phyloP scores from a whole-genome alignment of 2,113 vertebrate genomes.

The Lepus americanus region DNA sequence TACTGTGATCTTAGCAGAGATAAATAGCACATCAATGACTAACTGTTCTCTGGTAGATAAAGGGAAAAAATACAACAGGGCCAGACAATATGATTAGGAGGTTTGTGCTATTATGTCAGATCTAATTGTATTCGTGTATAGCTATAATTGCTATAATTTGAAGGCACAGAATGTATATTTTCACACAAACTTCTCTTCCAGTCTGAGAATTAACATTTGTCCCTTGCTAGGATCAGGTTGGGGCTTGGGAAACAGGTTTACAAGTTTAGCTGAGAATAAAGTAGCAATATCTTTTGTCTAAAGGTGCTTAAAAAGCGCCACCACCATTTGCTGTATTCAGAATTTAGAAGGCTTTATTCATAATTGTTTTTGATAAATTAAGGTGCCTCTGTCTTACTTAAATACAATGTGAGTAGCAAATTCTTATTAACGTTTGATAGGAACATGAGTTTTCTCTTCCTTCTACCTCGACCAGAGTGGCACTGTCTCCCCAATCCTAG shows the following conservation, averaged over 20 bases:
- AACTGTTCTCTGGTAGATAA: constrained; percentile 1
- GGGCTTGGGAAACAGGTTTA: neutral
- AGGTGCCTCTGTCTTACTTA: neutral
- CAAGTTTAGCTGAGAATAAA: constrained; percentile 58
- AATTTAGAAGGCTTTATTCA: neutral
- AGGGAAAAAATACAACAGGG: neutral
- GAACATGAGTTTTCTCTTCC: neutral
- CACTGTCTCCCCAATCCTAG: neutral
- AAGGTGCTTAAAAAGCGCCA: neutral
- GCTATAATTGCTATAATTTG: neutral
- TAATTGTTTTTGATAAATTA: constrained; percentile 37
- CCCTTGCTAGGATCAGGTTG: neutral
- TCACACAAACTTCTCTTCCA: neutral
- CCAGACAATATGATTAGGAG: neutral
- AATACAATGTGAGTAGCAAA: constrained; percentile 4
- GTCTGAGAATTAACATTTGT: constrained; percentile 7
- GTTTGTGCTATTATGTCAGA: neutral
- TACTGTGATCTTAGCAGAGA: neutral
- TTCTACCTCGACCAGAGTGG: neutral
- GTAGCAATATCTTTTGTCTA: neutral
- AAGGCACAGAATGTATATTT: neutral
- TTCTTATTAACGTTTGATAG: neutral
- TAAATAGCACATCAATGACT: constrained; percentile 5
- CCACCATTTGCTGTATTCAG: neutral
- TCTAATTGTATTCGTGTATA: neutral